phyloP scores from a whole-genome alignment of 2,888 invertebrate genomes.

The Oeneis ivallda region DNA sequence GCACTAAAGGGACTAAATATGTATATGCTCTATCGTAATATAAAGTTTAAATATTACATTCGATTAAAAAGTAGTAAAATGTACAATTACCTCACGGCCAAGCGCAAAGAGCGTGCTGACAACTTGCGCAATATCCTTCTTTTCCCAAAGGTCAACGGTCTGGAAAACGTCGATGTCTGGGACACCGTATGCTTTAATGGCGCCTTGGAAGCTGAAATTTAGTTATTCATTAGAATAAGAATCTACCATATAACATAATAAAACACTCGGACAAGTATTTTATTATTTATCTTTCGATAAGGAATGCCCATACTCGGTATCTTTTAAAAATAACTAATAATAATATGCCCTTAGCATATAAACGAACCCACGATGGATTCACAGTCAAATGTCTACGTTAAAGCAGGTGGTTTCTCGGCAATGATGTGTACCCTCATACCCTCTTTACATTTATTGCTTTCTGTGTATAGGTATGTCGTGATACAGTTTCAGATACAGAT shows the following conservation, averaged over 20 bases:
- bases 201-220: slow-evolving; percentile 87
- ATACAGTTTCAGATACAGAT: no score
- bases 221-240: background rate
- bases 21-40: no score
- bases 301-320: background rate
- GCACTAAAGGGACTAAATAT: no score
- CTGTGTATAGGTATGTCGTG: background rate
- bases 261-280: background rate
- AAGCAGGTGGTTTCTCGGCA: no score
- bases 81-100: slow-evolving; percentile 87
- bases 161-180: slow-evolving; percentile 96
- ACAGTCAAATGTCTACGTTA: no score
- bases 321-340: background rate
- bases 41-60: background rate
- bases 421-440: no score
- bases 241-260: background rate
- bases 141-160: slow-evolving; percentile 97
- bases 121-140: slow-evolving; percentile 93
- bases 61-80: slow-evolving; percentile 33
- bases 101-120: slow-evolving; percentile 92
- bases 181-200: slow-evolving; percentile 93
- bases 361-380: no score
- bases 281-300: background rate
- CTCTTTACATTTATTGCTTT: background rate
- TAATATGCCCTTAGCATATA: background rate